Evolutionary conservation across 2,888 invertebrate genomes (phyloP).

Genomic region (Eretmocerus hayati): DNA sequence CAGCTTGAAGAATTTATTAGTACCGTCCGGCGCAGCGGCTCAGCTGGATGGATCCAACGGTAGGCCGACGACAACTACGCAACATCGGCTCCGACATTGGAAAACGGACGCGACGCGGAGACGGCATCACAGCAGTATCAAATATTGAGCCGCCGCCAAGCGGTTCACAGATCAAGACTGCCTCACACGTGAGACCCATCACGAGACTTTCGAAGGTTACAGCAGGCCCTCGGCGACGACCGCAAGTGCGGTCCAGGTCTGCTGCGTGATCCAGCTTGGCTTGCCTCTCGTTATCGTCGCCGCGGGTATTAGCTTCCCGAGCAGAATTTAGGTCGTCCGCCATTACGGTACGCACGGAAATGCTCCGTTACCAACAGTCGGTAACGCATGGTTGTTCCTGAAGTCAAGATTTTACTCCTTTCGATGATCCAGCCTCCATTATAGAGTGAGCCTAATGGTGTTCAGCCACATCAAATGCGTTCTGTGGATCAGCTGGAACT

Average conservation of each 20-base stretch:
- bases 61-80: conserved; percentile 27
- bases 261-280: background rate
- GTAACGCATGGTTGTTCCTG: background rate
- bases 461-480: no score
- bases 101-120: conserved; percentile 34
- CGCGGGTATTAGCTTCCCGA: background rate
- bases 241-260: background rate
- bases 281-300: background rate
- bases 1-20: conserved; percentile 27
- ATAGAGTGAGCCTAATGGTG: no score
- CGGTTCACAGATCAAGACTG: conserved; percentile 45
- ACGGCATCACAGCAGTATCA: conserved; percentile 37
- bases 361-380: background rate
- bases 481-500: no score
- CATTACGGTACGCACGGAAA: conserved; percentile 6
- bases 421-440: no score
- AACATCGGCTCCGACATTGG: conserved; percentile 42
- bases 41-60: conserved; percentile 39
- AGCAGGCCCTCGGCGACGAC: background rate
- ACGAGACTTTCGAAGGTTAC: no score
- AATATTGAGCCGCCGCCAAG: conserved; percentile 37
- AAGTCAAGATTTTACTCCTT: no score
- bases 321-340: background rate
- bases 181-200: conserved; percentile 35
- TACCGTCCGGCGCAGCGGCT: background rate